phyloP scores from a whole-genome alignment of 2,797 vertebrate species.

The Pseudochromis fuscus region DNA sequence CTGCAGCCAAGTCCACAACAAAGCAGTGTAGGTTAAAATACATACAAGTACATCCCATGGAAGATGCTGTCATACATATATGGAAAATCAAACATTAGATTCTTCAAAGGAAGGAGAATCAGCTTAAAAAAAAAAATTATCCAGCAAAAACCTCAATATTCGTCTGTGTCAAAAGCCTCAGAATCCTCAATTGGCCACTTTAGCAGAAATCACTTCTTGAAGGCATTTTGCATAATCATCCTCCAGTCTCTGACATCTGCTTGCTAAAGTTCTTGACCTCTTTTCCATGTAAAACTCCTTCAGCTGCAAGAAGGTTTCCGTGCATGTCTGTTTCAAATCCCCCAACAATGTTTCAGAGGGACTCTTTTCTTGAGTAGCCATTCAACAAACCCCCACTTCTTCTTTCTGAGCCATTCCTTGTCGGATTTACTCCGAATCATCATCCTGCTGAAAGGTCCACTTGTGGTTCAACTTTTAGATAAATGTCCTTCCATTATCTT shows the following conservation, averaged over 20 bases:
- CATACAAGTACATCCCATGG: neutral
- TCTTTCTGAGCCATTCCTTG: neutral
- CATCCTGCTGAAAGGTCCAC: neutral
- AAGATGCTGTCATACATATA: neutral
- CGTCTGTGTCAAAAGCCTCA: too few relatives aligned
- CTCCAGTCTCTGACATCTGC: too few relatives aligned
- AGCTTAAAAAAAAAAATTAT: too few relatives aligned
- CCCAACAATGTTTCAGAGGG: neutral
- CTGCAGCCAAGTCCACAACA: conserved; percentile 33
- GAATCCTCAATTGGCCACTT: too few relatives aligned
- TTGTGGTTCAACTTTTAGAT: neutral
- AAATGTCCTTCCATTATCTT: neutral
- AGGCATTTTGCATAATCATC: too few relatives aligned
- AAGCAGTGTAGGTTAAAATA: conserved; percentile 7
- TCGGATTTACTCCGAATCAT: neutral
- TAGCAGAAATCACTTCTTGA: too few relatives aligned
- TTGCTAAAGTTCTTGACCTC: too few relatives aligned
- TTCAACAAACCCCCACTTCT: neutral
- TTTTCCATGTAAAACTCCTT: neutral
- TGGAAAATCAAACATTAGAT: neutral
- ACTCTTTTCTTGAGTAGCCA: neutral
- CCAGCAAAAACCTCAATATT: too few relatives aligned
- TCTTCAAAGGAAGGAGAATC: too few relatives aligned
- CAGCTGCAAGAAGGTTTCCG: neutral
- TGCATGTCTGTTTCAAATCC: neutral